Evolutionary conservation across 2,888 invertebrate species (phyloP).

Genomic region (Drosophila incognita): DNA sequence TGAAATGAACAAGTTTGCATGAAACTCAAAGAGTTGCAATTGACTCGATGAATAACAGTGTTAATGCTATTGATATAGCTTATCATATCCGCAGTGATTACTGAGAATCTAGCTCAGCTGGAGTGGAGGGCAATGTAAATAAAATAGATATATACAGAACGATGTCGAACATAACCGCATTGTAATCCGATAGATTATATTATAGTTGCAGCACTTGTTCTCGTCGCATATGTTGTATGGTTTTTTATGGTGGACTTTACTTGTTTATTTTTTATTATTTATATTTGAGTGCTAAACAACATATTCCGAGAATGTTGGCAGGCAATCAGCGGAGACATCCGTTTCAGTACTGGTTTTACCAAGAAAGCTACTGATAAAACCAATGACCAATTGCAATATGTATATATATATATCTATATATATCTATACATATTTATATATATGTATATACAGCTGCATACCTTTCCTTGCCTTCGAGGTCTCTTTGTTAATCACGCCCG

Average conservation of each 20-base stretch:
- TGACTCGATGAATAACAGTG: background rate
- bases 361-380: conserved; percentile 34
- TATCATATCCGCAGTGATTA: conserved; percentile 45
- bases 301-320: conserved; percentile 37
- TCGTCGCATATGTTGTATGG: background rate
- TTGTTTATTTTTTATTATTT: background rate
- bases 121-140: conserved; percentile 21
- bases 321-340: conserved; percentile 42
- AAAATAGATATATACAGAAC: conserved; percentile 10
- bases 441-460: background rate
- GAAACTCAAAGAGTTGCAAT: conserved; percentile 4
- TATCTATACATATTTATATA: background rate
- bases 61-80: conserved; percentile 25
- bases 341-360: conserved; percentile 30
- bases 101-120: conserved; percentile 21
- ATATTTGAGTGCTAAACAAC: conserved; percentile 9
- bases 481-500: conserved; percentile 19
- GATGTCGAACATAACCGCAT: conserved; percentile 28
- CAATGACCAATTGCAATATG: background rate
- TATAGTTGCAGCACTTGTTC: conserved; percentile 12
- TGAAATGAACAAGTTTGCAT: background rate
- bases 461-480: background rate
- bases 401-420: background rate
- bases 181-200: conserved; percentile 30
- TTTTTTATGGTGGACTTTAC: background rate